Percentiles rank a stretch among this genome's conserved stretches.
phyloP scores from a whole-genome alignment of 2,888 invertebrate genomes.

The Nesidiocoris tenuis region DNA sequence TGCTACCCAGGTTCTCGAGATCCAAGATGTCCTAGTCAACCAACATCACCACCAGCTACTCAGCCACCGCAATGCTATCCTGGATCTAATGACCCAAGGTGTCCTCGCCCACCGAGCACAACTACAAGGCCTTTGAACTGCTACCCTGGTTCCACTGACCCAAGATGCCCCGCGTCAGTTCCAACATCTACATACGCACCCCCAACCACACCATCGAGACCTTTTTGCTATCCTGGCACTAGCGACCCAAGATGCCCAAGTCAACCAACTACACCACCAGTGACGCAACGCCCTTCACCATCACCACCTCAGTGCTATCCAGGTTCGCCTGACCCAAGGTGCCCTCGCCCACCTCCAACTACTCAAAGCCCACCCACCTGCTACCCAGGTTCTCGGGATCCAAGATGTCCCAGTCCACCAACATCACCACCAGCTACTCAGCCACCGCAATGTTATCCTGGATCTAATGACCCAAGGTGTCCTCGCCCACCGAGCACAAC shows the following conservation, averaged over 20 bases:
- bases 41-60: slow-evolving; percentile 46
- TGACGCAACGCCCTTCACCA: slow-evolving; percentile 47
- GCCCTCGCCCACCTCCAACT: slow-evolving; percentile 51
- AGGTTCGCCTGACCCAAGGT: slow-evolving; percentile 54
- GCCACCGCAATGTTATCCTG: slow-evolving; percentile 7
- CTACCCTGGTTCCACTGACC: slow-evolving; percentile 53
- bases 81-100: slow-evolving; percentile 54
- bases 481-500: slow-evolving; percentile 14
- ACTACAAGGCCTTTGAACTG: slow-evolving; percentile 45
- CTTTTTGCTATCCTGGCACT: slow-evolving; percentile 47
- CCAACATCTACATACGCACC: slow-evolving; percentile 50
- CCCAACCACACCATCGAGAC: slow-evolving; percentile 20
- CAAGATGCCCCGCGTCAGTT: slow-evolving; percentile 49
- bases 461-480: slow-evolving; percentile 24
- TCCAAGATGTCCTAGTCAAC: slow-evolving; percentile 48
- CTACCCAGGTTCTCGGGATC: slow-evolving; percentile 53
- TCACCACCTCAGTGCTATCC: slow-evolving; percentile 53
- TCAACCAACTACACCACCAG: slow-evolving; percentile 50
- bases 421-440: not conserved
- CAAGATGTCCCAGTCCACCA: slow-evolving; percentile 47
- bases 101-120: slow-evolving; percentile 51
- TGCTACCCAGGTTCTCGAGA: slow-evolving; percentile 53
- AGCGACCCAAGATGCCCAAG: slow-evolving; percentile 55
- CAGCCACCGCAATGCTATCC: slow-evolving; percentile 53
- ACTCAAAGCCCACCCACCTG: slow-evolving; percentile 45